Base-by-base conservation (phyloP, 1,140 invertebrate species). In the Piezodorus guildinii region DNA sequence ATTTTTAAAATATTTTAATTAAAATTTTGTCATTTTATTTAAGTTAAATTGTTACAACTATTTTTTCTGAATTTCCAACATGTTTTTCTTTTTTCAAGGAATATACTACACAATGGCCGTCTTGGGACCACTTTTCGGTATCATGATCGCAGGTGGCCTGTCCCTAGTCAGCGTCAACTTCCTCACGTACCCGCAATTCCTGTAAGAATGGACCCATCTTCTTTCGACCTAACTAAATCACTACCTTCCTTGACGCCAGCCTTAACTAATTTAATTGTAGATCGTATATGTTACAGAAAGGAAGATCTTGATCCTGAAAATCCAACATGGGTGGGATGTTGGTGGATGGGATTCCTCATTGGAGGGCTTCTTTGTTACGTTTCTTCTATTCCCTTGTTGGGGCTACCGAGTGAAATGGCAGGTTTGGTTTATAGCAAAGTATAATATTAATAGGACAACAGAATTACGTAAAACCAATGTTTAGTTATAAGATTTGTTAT, bases 261-360 rank as follows among this genome's bases (percentile, higher is more conserved):
- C 34, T 10, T 39, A 12, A 10, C 34, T 39, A 39, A 39, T 39
- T 39, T 39, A 39, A 39, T 39, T 39, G 34, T 39, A 39, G 34
- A 39, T 39, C 12, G 34, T 39, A 39, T 39, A 8, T 39, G 1
- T 39, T 49, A 49, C 16, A 49, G 46, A n/a, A n/a, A 17, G 5
- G 46, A 49, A 1, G 34, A 12, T 4, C 46, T 56, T 8, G 23
- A 82, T 8, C 79, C 85, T 0, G 76, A 80, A 19, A 88, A 85
- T 72, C 87, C 86, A 23, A 79, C 86, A 0, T 91, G 88, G 88
- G 83, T 92, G 49, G 89, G 89, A 14, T 88, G 87, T 25, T 92
- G 89, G 89, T 92, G 89, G 89, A 77, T 91, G 34, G 88, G 88
- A 9, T 91, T 90, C 70, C 73, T 90, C 4, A 75, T 85, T 0